Base-by-base conservation (phyloP, 2,797 vertebrate species). In the Tinamus major region DNA sequence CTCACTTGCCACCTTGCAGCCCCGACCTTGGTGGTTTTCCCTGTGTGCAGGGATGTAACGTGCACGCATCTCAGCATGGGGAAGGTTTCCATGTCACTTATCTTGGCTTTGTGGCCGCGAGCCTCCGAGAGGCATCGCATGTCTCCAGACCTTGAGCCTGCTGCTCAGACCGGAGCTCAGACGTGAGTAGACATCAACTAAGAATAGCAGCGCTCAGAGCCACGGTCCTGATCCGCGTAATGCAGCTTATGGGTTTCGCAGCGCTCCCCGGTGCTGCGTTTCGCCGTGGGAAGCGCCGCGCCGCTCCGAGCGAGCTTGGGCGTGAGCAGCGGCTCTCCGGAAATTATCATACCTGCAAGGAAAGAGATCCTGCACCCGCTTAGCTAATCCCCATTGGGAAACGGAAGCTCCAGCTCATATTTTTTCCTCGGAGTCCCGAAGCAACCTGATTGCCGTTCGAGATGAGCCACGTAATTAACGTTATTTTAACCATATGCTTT, bases 381-480 rank as follows among this genome's bases (percentile, higher is more conserved):
- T 84, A 82, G 68, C 65, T 77, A 91, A 71, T 74, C 80, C n/a
- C 62, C 61, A 14, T 35, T 81, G 86, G 87, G 92, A 95, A 90
- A 69, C 44, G 37, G 67, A 64, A 87, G 63, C 41, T 68, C 29
- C 65, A 87, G 71, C 33, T 92, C 74, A 19, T 46, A 17, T 89
- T 94, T 90, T 94, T 89, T 97, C 96, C 87, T 89, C 95, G 81
- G 39, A 95, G 81, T 96, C 95, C 94, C 92, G 92, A 69, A 95
- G 72, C 93, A 96, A 70, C 85, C 85, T 46, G 51, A 85, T 77
- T 89, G 80, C 88, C 59, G 18, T 56, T 94, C 84, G 79, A 97
- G 96, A 96, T 97, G 98, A 98, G 96, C 87, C 90, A 94, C 90
- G 83, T 94, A 94, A 97, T 97, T 97, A 97, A 87, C 93, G 67